Evolutionary conservation across 30 jellyfish, hydroid and myxozoan species (phyloP).

Genomic region (Mastigias papua): DNA sequence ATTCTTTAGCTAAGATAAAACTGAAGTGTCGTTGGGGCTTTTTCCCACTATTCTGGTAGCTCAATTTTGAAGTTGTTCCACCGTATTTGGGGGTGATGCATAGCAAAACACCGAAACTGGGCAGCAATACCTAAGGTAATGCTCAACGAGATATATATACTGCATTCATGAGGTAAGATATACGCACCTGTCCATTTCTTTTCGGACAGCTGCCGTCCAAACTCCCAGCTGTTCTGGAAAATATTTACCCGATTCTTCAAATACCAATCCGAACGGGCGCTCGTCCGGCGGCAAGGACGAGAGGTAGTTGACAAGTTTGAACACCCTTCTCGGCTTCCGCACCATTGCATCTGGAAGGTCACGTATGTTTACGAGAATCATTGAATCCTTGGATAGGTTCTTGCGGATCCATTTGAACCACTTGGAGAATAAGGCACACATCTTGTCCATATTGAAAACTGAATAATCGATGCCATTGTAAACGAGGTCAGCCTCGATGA

Average conservation of each 20-base stretch:
- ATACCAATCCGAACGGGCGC: conserved; percentile 74
- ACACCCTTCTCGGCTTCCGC: conserved; percentile 72
- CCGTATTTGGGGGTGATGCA: too few species aligned
- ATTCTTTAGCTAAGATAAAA: too few species aligned
- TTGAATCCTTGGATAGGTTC: conserved; percentile 59
- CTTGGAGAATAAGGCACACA: conserved; percentile 51
- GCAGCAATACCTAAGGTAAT: too few species aligned
- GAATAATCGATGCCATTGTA: conserved; percentile 66
- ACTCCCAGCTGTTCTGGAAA: conserved; percentile 81
- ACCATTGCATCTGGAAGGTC: conserved; percentile 81
- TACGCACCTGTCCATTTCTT: conserved; percentile 64
- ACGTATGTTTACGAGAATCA: conserved; percentile 68
- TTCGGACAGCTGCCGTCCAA: conserved; percentile 82
- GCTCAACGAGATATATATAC: too few species aligned
- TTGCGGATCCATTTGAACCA: conserved; percentile 70
- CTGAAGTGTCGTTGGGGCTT: too few species aligned
- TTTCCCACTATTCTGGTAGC: too few species aligned
- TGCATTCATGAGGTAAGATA: too few species aligned
- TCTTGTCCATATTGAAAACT: conserved; percentile 34
- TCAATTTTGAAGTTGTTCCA: too few species aligned
- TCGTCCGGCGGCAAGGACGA: conserved; percentile 68
- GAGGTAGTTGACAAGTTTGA: conserved; percentile 62
- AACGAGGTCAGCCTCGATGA: conserved; percentile 76
- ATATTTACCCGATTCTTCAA: conserved; percentile 78
- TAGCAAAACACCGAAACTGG: too few species aligned